Evolutionary conservation across 2,888 invertebrate genomes (phyloP), one percentile per base, ranked within the genome.

Genomic region (Andricus curvator): DNA sequence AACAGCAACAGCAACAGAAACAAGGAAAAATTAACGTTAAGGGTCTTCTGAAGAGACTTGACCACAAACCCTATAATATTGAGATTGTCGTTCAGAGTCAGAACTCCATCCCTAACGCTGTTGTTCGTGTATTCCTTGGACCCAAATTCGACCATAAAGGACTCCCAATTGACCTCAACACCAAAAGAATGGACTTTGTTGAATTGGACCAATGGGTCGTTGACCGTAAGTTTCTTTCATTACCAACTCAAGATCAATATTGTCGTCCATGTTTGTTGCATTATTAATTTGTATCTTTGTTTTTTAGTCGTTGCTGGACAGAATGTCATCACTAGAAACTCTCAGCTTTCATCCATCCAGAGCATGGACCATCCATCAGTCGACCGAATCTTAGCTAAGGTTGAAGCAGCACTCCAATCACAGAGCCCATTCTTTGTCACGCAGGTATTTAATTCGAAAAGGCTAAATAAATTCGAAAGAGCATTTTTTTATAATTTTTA

Each of bases 251-350:
- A 13, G 48, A 76, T n/a, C 56, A 44, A 22, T 29, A 48, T 41
- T 66, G 0, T 20, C 2, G 8, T n/a, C 17, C 9, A 6, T 37
- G 1, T 22, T 62, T 48, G 9, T 56, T n/a, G 20, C 2, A 56
- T n/a, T n/a, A 2, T 9, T n/a, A 56, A 56, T 70, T 44, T 65
- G n/a, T 1, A n/a, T 77, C 51, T 77, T 48, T 8, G 78, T 84
- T 77, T 84, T 85, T 62, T 84, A 92, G 92, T 97, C 81, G 93
- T 93, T 65, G 93, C 94, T 85, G 97, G 97, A 67, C 94, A 95
- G 89, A 97, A 96, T 91, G 93, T 93, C 13, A 95, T 97, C 86
- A 93, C 95, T 62, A 95, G 97, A 86, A 94, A 95, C 91, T 96
- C 96, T 20, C 92, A 94, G 22, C 95, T 97, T 77, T 88, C 92